These are phyloP conservation scores for Paramisgurnus dabryanus DNA, from an alignment of 2,113 vertebrate species.

Conservation along the genomic window DNA sequence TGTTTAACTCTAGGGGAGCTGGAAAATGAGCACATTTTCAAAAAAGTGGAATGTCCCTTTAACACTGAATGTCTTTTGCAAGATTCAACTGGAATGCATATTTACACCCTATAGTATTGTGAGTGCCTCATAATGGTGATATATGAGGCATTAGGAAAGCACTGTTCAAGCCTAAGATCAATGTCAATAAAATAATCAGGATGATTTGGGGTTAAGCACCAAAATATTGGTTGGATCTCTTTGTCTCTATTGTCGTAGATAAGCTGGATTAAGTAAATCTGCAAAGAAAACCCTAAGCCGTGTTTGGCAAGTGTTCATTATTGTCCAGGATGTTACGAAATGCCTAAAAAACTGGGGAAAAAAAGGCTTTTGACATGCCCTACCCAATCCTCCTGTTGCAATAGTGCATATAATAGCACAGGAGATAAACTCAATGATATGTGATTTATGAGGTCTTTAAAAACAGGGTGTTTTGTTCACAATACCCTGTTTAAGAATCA, in stretches of 20 bases:
- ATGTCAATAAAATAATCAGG: constrained; percentile 2
- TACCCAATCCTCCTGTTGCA: too few species aligned
- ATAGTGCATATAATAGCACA: too few species aligned
- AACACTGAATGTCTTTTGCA: too few species aligned
- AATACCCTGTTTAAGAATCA: neutral
- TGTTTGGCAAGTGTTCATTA: neutral
- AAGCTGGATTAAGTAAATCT: too few species aligned
- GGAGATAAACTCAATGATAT: too few species aligned
- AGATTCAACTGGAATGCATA: neutral
- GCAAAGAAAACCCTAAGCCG: too few species aligned
- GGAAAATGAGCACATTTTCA: too few species aligned
- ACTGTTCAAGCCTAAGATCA: constrained; percentile 1
- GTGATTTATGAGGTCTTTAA: neutral
- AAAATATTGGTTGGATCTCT: neutral
- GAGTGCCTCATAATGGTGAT: neutral
- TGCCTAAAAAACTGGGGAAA: neutral
- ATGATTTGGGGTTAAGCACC: neutral
- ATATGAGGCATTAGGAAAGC: neutral
- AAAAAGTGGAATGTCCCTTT: too few species aligned
- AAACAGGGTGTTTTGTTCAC: neutral
- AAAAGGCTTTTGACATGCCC: neutral
- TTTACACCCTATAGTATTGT: too few species aligned
- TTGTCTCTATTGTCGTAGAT: too few species aligned
- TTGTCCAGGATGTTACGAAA: neutral
- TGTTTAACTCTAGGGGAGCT: too few species aligned